Base-by-base conservation (phyloP, 2,113 vertebrate species). In the Chionodraco myersi region DNA sequence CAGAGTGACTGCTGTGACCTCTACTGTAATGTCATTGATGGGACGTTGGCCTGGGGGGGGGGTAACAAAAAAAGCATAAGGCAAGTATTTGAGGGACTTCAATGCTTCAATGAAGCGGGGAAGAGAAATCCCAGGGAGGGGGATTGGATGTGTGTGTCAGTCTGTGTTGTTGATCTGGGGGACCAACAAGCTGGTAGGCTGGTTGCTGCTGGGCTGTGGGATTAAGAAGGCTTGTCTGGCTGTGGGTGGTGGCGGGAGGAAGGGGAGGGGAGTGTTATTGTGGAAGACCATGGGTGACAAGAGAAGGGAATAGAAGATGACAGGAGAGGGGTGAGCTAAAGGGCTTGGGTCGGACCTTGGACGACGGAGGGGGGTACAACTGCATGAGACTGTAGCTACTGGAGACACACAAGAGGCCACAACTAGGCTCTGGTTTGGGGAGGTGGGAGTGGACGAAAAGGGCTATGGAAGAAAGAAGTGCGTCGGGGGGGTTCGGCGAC, bases 181-280 rank as follows among this genome's bases (percentile, higher is more conserved):
- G 88, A 86, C 83, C 82, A 90, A 83, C 89, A 88, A 88, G 91
- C 91, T 88, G 91, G 89, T 85, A 84, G 90, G 89, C 85, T 79
- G 90, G 87, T 87, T 77, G 86, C 84, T 90, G 90, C 88, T 92
- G 91, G 92, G 89, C 87, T 88, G 75, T 86, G 76, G 93, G 94
- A 94, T 94, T 94, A 94, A 93, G 83, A 75, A 91, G 83, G 91
- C 90, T 92, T 94, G 93, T 94, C 92, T 94, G 91, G 93, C 90
- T 88, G 91, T 84, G 88, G 91, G 90, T 90, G 84, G 83, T 68
- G 87, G 88, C 7, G 79, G 87, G 88, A 89, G 89, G 84, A 83
- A 81, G 84, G 82, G 92, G 90, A 89, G 89, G 87, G 87, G 88
- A 73, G 81, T 92, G 90, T 89, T 92, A 77, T 92, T 92, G 86